A percentile compares a stretch with the other conserved stretches of the same genome.
phyloP scores from a whole-genome alignment of 53 echinoderm and acorn worm genomes.

The Luidia sarsii region DNA sequence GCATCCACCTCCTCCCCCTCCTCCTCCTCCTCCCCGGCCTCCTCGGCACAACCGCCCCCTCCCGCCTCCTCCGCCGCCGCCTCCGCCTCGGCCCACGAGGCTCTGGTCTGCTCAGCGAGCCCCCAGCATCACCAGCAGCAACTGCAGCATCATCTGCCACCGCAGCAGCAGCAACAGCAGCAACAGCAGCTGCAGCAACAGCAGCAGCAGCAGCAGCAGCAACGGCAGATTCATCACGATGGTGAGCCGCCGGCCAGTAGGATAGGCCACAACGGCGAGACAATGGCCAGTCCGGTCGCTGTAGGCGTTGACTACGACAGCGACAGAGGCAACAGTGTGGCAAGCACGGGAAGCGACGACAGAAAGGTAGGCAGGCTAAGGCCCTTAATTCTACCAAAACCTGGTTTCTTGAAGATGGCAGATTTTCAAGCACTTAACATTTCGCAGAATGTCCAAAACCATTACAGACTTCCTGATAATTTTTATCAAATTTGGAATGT shows the following conservation, averaged over 20 bases:
- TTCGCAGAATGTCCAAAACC: no score
- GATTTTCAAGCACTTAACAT: no score
- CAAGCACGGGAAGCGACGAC: conserved; percentile 43
- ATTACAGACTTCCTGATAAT: no score
- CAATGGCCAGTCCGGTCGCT: conserved; percentile 28
- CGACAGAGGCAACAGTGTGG: conserved; percentile 42
- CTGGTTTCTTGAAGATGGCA: no score
- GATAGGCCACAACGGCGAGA: conserved; percentile 37
- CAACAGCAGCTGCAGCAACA: neutral
- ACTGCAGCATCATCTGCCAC: no score
- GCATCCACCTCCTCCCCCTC: conserved; percentile 14
- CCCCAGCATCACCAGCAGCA: neutral
- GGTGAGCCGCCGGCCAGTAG: conserved; percentile 1
- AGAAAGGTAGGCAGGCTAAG: conserved; percentile 41
- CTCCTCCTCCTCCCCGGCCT: neutral
- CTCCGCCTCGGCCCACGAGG: conserved; percentile 7
- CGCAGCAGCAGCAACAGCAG: neutral
- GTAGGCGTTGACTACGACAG: conserved; percentile 37
- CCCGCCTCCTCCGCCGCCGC: neutral
- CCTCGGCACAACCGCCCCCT: neutral
- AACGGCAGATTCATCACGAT: neutral
- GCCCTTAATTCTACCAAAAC: no score
- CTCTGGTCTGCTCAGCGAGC: conserved; percentile 13
- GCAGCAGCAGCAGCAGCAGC: neutral
- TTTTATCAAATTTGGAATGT: no score